Evolutionary conservation across 2,888 invertebrate genomes (phyloP), one percentile per base, ranked within the genome.

Genomic region (Drosophila quasianomalipes): DNA sequence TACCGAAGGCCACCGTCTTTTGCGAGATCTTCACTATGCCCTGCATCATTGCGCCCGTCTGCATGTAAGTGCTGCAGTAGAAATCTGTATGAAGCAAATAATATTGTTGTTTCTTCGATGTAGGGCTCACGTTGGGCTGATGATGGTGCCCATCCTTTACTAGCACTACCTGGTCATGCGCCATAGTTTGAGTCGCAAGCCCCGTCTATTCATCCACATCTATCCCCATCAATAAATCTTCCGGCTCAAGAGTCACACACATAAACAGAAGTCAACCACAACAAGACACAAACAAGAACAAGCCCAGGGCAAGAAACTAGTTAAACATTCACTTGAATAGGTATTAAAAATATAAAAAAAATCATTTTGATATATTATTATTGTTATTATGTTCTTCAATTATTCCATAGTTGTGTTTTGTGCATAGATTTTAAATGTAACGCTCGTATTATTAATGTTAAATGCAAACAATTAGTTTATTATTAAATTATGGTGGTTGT

Each of bases 11-110:
- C 70, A 97, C 98, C 64, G 98, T 99, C 35, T 96, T 98, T 90
- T 96, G 97, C 0, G 99, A 99, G 94, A 99, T 99, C 83, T 95
- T 98, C 75, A 95, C 98, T 82, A 96, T 98, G 95, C 98, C 98
- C 9, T 95, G 97, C 81, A 95, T 96, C 35, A 95, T 96, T 31
- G 92, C 98, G 90, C 94, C 98, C 93, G 96, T 97, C 44, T 96
- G 99, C 81, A 95, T 96, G 98, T 99, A 94, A 96, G 97, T 96
- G 14, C 12, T 47, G 19, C 7, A 26, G 14, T 39, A 16, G 2
- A n/a, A 39, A 39, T 26, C 0, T 39, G 14, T 39, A 31, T 59
- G n/a, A 47, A 47, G 22, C 16, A 26, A 47, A 47, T 47, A 47
- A 47, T 47, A 4, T 47, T 47, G 9, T 31, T 14, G 19, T 12